Evolutionary conservation across 1,140 invertebrate species (phyloP).

Genomic region (Drosophila tropicalis): DNA sequence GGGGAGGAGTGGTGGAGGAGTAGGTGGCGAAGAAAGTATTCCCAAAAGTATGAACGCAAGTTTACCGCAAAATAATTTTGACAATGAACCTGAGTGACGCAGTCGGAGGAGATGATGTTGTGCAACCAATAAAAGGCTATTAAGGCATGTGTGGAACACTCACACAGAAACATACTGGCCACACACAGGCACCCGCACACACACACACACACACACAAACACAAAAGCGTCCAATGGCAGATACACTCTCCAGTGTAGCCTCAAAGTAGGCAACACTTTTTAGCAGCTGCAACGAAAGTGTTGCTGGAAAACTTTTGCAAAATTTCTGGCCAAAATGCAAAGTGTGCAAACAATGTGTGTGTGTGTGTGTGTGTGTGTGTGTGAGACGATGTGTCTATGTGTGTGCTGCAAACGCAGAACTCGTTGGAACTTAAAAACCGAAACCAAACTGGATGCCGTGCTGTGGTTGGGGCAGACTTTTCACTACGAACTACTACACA

Average conservation of each 20-base stretch:
- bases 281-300: conserved; percentile 67
- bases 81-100: conserved; percentile 68
- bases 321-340: conserved; percentile 77
- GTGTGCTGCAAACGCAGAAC: conserved; percentile 66
- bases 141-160: conserved; percentile 47
- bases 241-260: conserved; percentile 30
- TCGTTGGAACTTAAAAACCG: conserved; percentile 33
- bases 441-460: conserved; percentile 13
- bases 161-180: conserved; percentile 10
- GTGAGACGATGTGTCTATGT: background rate
- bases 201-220: background rate
- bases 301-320: conserved; percentile 68
- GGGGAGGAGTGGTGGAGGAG: background rate
- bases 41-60: conserved; percentile 74
- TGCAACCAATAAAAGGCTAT: conserved; percentile 66
- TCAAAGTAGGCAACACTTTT: conserved; percentile 77
- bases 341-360: conserved; percentile 79
- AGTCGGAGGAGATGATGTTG: conserved; percentile 3
- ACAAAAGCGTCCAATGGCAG: background rate
- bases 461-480: conserved; percentile 29
- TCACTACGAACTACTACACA: conserved; percentile 19
- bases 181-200: conserved; percentile 11
- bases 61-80: conserved; percentile 80
- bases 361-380: conserved; percentile 30
- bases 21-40: conserved; percentile 51